phyloP scores from a whole-genome alignment of 2,888 invertebrate genomes.

The Drosophila neotestacea region DNA sequence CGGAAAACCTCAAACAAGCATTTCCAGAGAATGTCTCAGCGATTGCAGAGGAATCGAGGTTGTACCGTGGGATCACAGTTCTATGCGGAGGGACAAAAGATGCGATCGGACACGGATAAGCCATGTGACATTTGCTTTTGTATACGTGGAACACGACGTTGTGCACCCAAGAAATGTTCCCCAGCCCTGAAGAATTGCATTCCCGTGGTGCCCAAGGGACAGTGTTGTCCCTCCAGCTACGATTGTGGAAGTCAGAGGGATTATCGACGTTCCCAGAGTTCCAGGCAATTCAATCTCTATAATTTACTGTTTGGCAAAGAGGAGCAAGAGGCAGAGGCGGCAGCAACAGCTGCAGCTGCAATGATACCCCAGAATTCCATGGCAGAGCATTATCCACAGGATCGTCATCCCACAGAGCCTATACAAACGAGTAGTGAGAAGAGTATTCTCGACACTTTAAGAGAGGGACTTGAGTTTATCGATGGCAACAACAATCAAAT shows the following conservation, averaged over 20 bases:
- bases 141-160: conserved; percentile 90
- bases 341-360: conserved; percentile 23
- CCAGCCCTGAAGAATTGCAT: conserved; percentile 91
- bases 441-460: conserved; percentile 82
- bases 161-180: conserved; percentile 91
- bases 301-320: conserved; percentile 83
- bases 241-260: conserved; percentile 89
- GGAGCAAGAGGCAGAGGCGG: conserved; percentile 50
- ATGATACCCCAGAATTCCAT: conserved; percentile 57
- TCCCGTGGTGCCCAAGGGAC: conserved; percentile 90
- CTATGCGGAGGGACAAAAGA: conserved; percentile 90
- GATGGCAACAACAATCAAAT: conserved; percentile 81
- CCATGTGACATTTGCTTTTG: conserved; percentile 93
- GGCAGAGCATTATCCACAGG: conserved; percentile 76
- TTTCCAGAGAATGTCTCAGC: conserved; percentile 82
- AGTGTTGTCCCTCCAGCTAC: conserved; percentile 94
- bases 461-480: conserved; percentile 84
- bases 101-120: conserved; percentile 85
- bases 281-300: conserved; percentile 83
- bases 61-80: conserved; percentile 88
- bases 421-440: conserved; percentile 76
- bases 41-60: conserved; percentile 83
- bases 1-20: conserved; percentile 83
- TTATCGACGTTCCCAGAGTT: conserved; percentile 77
- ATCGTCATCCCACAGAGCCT: conserved; percentile 72